Percentiles rank a stretch among this genome's conserved stretches.
Evolutionary conservation across 2,113 vertebrate genomes (phyloP).

Genomic region (Empidonax alnorum): DNA sequence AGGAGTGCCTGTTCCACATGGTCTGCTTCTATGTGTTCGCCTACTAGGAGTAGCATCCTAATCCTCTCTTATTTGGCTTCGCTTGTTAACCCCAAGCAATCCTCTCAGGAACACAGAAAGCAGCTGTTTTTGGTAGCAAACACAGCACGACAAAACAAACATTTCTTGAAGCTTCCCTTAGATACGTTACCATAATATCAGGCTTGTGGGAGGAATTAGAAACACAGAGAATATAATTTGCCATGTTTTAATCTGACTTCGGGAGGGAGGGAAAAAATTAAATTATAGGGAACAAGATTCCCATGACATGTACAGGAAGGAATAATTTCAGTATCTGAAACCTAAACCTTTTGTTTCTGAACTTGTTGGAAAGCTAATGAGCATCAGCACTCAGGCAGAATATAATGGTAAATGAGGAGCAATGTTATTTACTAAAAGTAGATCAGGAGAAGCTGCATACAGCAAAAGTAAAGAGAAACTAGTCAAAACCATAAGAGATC

Average conservation of each 20-base stretch:
- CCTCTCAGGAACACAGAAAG: conserved; percentile 65
- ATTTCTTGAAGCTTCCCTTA: conserved; percentile 49
- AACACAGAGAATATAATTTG: conserved; percentile 52
- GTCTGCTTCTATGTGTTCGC: conserved; percentile 2
- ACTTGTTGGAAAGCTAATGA: background rate
- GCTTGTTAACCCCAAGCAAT: conserved; percentile 73
- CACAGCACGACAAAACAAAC: conserved; percentile 43
- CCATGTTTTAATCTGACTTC: conserved; percentile 61
- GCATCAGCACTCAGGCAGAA: background rate
- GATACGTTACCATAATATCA: background rate
- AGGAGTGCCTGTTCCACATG: background rate
- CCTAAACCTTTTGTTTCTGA: conserved; percentile 9
- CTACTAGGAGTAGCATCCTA: conserved; percentile 65
- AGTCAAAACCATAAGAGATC: background rate
- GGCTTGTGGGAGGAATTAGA: conserved; percentile 46
- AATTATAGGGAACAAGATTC: conserved; percentile 41
- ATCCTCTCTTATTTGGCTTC: conserved; percentile 66
- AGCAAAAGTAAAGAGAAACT: conserved; percentile 28
- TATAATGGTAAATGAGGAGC: background rate
- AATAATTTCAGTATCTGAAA: conserved; percentile 37
- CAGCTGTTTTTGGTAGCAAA: conserved; percentile 74
- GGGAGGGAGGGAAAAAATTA: conserved; percentile 18
- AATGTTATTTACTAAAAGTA: background rate
- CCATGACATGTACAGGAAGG: conserved; percentile 15
- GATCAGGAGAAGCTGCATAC: background rate